Base-by-base conservation (phyloP, 2,888 invertebrate genomes). In the Eristalis tenax region DNA sequence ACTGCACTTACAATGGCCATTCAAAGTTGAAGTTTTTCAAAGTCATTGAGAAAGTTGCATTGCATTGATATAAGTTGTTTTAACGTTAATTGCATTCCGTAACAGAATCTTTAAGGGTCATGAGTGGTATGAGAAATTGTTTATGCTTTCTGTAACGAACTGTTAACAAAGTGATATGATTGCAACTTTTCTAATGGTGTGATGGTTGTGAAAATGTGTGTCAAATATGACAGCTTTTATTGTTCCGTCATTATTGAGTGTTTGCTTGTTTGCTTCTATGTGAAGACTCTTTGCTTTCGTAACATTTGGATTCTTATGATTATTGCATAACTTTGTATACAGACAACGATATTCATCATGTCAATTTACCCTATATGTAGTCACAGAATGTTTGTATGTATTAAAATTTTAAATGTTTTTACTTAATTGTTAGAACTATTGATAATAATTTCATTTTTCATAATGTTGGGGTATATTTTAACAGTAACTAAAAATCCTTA, bases 1-100 rank as follows among this genome's bases (percentile, higher is more conserved):
- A 10, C 4, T 65, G 64, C 70, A 71, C 28, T 56, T 32, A 57
- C 70, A 78, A 78, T 64, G 38, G 40, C 32, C 23, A 59, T 71
- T 65, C 63, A 70, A 61, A 63, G 43, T 22, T 32, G 50, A 50
- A 28, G n/a, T 43, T 64, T 70, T 57, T 71, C 38, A 50, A 15
- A 78, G 78, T 70, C 71, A 71, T 78, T 71, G 70, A 65, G 78
- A 78, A 71, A 78, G 70, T 57, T 70, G 64, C 56, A 68, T 59
- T 76, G 76, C 66, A 69, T 63, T 63, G 43, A 26, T 35, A 61
- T n/a, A 32, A 43, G 50, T 63, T 50, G 61, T 50, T 77, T 35
- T 32, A 22, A 32, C 38, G 38, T 23, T 40, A 11, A 57, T 40
- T 78, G 35, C 63, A 63, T 18, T 32, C 35, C 22, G 23, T 28